phyloP scores from a whole-genome alignment of 1,140 invertebrate species.

The Calliphora vicina region DNA sequence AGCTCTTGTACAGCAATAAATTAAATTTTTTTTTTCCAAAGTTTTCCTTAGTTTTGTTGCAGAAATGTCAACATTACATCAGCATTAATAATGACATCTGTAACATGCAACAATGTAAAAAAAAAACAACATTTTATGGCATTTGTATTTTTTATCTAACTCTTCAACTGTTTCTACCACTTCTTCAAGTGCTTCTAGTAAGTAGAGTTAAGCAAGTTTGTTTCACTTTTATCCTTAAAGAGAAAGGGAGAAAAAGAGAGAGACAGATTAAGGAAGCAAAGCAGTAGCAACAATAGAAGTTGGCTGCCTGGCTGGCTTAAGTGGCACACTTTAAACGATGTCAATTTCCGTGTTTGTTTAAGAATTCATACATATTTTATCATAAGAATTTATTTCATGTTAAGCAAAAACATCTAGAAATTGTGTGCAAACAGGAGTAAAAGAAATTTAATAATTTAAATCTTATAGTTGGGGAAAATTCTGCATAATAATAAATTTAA shows the following conservation, averaged over 20 bases:
- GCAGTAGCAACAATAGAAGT: not conserved
- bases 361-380: not conserved
- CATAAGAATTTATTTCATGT: not conserved
- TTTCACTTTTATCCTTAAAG: no score
- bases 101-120: not conserved
- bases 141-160: no score
- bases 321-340: conserved; percentile 6
- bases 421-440: no score
- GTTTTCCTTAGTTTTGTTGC: not conserved
- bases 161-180: not conserved
- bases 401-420: no score
- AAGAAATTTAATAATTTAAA: no score
- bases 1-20: no score
- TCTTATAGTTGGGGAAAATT: no score
- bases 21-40: not conserved
- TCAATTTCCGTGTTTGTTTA: conserved; percentile 5
- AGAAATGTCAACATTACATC: not conserved
- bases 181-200: not conserved
- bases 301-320: no score
- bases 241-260: not conserved
- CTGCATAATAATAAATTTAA: no score
- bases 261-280: not conserved
- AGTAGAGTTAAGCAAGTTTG: not conserved
- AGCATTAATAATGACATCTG: not conserved
- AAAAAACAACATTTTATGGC: not conserved